Percentiles rank a stretch among this genome's conserved stretches.
Evolutionary conservation across 2,888 invertebrate genomes (phyloP).

Genomic region (Sthenelais limicola): DNA sequence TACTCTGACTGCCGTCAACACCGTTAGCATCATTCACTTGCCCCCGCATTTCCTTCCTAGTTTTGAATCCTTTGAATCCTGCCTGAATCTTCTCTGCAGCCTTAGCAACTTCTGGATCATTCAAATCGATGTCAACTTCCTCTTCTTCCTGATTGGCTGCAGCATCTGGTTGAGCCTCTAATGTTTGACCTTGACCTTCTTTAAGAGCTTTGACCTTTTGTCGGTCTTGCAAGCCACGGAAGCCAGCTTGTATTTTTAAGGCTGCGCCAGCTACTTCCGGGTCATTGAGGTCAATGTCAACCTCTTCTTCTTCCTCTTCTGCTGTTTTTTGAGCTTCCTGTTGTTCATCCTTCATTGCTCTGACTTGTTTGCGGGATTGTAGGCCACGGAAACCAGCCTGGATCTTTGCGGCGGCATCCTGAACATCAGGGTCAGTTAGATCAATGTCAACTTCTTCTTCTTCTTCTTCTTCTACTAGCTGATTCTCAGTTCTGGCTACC

Average conservation of each 20-base stretch:
- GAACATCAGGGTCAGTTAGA: constrained; percentile 47
- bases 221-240: constrained; percentile 30
- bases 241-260: constrained; percentile 35
- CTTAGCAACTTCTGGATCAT: constrained; percentile 65
- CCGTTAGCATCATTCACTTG: too few relatives aligned
- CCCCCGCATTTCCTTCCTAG: constrained; percentile 3
- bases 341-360: constrained; percentile 1
- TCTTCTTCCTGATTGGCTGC: constrained; percentile 51
- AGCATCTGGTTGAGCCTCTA: constrained; percentile 10
- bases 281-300: constrained; percentile 37
- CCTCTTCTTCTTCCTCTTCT: constrained; percentile 16
- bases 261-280: constrained; percentile 36
- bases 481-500: too few relatives aligned
- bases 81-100: constrained; percentile 68
- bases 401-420: constrained; percentile 59
- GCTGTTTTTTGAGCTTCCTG: neutral
- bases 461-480: too few relatives aligned
- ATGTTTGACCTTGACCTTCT: constrained; percentile 47
- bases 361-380: neutral
- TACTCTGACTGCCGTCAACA: too few relatives aligned
- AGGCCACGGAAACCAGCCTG: constrained; percentile 60
- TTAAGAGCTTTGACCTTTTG: constrained; percentile 20
- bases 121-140: constrained; percentile 66
- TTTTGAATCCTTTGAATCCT: constrained; percentile 36
- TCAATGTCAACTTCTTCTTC: constrained; percentile 42